These are phyloP conservation scores for Sericinus montela DNA, from an alignment of 2,888 invertebrate species.

Conservation along the genomic window DNA sequence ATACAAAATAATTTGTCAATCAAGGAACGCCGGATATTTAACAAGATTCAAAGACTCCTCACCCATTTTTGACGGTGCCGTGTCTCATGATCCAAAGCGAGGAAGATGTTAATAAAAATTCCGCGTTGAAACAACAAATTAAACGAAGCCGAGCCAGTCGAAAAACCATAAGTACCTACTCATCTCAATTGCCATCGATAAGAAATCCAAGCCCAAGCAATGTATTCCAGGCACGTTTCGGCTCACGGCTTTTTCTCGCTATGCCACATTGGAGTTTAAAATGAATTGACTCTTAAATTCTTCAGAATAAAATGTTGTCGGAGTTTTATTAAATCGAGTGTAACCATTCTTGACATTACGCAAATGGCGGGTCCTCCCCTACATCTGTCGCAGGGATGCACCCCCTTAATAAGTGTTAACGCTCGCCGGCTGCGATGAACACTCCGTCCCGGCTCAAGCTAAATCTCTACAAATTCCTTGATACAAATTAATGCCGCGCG, in stretches of 20 bases:
- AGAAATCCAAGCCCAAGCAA: slow-evolving; percentile 76
- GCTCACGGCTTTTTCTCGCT: slow-evolving; percentile 75
- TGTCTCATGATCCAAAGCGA: slow-evolving; percentile 63
- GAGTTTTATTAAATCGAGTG: slow-evolving; percentile 80
- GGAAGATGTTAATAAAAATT: slow-evolving; percentile 78
- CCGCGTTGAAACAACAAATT: slow-evolving; percentile 78
- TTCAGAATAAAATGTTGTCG: slow-evolving; percentile 76
- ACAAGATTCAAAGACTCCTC: slow-evolving; percentile 40
- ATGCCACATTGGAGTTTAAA: slow-evolving; percentile 73
- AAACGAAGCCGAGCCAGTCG: slow-evolving; percentile 79
- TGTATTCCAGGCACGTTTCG: slow-evolving; percentile 77
- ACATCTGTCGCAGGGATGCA: slow-evolving; percentile 79
- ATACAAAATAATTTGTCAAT: slow-evolving; percentile 7
- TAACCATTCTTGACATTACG: slow-evolving; percentile 78
- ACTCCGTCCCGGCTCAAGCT: slow-evolving; percentile 69
- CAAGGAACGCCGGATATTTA: slow-evolving; percentile 12
- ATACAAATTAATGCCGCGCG: slow-evolving; percentile 75
- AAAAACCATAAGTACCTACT: slow-evolving; percentile 76
- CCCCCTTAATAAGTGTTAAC: slow-evolving; percentile 79
- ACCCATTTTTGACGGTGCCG: slow-evolving; percentile 44
- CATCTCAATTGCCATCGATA: slow-evolving; percentile 79
- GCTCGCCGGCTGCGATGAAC: slow-evolving; percentile 75
- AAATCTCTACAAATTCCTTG: slow-evolving; percentile 79
- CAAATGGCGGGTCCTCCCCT: slow-evolving; percentile 77
- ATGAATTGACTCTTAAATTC: slow-evolving; percentile 79